phyloP scores from a whole-genome alignment of 1,140 invertebrate genomes.

The Drosophila azteca region DNA sequence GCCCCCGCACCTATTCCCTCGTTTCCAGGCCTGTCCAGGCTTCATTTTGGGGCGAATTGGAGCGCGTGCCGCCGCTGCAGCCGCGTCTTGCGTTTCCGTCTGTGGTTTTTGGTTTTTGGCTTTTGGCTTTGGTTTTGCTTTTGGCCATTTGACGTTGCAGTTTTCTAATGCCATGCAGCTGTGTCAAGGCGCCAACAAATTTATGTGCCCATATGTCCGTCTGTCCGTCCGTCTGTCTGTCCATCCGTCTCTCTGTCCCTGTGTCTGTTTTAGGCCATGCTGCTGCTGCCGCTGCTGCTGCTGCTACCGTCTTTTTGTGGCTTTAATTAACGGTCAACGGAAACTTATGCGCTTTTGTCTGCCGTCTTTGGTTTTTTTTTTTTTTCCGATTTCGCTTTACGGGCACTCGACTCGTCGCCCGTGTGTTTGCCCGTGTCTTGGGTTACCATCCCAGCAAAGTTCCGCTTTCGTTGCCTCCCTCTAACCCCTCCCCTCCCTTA shows the following conservation, averaged over 20 bases:
- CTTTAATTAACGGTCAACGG: slow-evolving; percentile 79
- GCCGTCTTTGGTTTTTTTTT: slow-evolving; percentile 9
- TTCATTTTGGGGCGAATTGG: slow-evolving; percentile 43
- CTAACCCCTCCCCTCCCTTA: slow-evolving; percentile 30
- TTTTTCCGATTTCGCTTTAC: slow-evolving; percentile 59
- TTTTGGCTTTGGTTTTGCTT: slow-evolving; percentile 14
- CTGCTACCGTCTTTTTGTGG: slow-evolving; percentile 53
- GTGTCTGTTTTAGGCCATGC: slow-evolving; percentile 34
- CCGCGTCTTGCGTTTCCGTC: slow-evolving; percentile 20
- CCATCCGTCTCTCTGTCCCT: too few species aligned
- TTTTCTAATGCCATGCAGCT: slow-evolving; percentile 57
- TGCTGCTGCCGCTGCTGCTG: slow-evolving; percentile 22
- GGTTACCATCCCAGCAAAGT: slow-evolving; percentile 63
- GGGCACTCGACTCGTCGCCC: not conserved
- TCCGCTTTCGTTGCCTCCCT: slow-evolving; percentile 59
- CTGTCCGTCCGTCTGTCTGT: too few species aligned
- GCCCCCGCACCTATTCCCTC: too few species aligned
- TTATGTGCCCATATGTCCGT: slow-evolving; percentile 54
- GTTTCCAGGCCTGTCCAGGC: slow-evolving; percentile 5
- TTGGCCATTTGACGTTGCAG: slow-evolving; percentile 11
- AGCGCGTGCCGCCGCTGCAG: slow-evolving; percentile 47
- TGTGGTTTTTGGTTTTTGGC: slow-evolving; percentile 18
- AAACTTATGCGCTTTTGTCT: slow-evolving; percentile 76
- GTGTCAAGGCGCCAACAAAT: slow-evolving; percentile 73
- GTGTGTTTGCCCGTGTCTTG: slow-evolving; percentile 53